Base-by-base conservation (phyloP, 2,797 vertebrate genomes). In the Dicrostonyx torquatus region DNA sequence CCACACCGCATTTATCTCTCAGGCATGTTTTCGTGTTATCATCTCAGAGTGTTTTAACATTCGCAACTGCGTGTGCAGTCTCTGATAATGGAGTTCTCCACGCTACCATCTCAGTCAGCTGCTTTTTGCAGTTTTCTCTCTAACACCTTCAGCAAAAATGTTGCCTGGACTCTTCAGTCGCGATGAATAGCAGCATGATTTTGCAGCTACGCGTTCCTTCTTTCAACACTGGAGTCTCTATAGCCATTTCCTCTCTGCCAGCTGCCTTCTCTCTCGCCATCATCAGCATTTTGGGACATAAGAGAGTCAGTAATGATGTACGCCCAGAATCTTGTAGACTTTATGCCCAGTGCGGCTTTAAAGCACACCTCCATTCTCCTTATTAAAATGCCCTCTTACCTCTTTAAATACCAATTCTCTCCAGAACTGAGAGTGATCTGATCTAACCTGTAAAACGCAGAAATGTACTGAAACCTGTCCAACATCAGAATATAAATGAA, bases 161-260 rank as follows among this genome's bases (percentile, higher is more conserved):
- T 93, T 88, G 82, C 77, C 87, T 89, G 45, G 73, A 37, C 92
- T 87, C 72, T 87, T 90, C 84, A 14, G 91, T 95, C 79, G 31
- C 58, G 70, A 76, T 97, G 95, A 97, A 97, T 96, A 95, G 82
- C 87, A 72, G 91, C 89, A 66, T 94, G 93, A 96, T 96, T 97
- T 96, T 93, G 53, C 93, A 94, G 86, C 75, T 86, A 60, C 29
- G 22, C 37, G 37, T 68, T 86, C 50, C 72, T 66, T 94, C 84
- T 95, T 78, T 95, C 91, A 94, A 40, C 53, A 76, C 17, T 60
- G 72, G 93, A 37, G 48, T 55, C 91, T 95, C 72, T 62, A 0
- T 86, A 92, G 80, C 83, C 13, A 18, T 89, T 60, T 88, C 75
- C 76, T 83, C 82, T n/a, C 95, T 95, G 34, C 89, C 97, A 97